Base-by-base conservation (phyloP, 1,140 invertebrate species). In the Drosophila tani region DNA sequence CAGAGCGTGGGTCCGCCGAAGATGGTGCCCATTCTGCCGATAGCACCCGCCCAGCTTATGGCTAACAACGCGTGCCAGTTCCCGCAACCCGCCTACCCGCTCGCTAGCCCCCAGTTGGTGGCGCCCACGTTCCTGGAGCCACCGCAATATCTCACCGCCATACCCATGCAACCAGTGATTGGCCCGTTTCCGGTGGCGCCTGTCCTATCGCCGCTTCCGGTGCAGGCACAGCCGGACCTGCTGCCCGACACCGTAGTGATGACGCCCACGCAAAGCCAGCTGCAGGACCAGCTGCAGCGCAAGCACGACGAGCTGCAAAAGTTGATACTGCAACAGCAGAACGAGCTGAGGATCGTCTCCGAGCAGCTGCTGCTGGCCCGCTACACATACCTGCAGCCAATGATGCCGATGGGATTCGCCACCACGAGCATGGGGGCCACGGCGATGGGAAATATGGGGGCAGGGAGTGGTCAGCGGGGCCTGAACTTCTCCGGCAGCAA, bases 231-330 rank as follows among this genome's bases (percentile, higher is more conserved):
- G 29, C 27, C 81, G 24, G 90, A 93, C 2, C 43, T 90, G 64
- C 47, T 92, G 24, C 71, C 91, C 17, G 69, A 80, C 1, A 76
- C 79, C 3, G 78, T 92, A 12, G 86, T 93, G 3, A 94, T 96
- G 81, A 94, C 95, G 19, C 93, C 95, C 0, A 94, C 94, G 9
- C 96, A 96, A 81, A 94, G 94, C 38, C 95, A 96, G 79, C 93
- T 96, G 46, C 95, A 96, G 92, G 96, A 96, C 82, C 96, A 97
- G 92, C 91, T 98, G 81, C 96, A 97, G 90, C 94, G 95, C 3
- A 97, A 97, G 79, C 97, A 98, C 78, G 96, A 97, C 75, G 95
- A 97, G 91, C 93, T 98, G 35, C 96, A 98, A 79, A 96, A 97
- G 81, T 94, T 97, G 75, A 98, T 98, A 64, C 95, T 96, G 29